These are phyloP conservation scores for Papilio protenor DNA, from an alignment of 2,888 invertebrate species.

Conservation along the genomic window DNA sequence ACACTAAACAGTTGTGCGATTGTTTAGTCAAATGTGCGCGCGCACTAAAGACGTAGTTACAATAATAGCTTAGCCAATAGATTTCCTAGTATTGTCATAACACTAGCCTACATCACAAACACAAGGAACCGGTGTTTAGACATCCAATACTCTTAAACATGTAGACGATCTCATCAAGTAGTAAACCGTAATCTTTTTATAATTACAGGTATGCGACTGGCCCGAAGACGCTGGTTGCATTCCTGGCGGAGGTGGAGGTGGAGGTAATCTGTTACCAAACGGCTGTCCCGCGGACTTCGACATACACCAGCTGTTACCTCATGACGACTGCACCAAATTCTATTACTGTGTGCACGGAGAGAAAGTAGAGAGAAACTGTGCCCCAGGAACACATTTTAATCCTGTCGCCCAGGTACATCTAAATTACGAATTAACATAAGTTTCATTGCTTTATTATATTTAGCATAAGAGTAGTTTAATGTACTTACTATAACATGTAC, in stretches of 20 bases:
- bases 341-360: conserved; percentile 58
- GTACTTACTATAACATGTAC: too few relatives aligned
- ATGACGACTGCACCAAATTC: conserved; percentile 56
- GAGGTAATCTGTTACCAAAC: conserved; percentile 46
- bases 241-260: conserved; percentile 10
- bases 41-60: too few relatives aligned
- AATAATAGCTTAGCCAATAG: neutral
- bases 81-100: too few relatives aligned
- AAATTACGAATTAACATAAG: neutral
- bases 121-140: neutral
- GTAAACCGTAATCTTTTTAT: neutral
- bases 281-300: conserved; percentile 55
- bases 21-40: too few relatives aligned
- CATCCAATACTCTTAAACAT: neutral
- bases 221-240: conserved; percentile 28
- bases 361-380: conserved; percentile 48
- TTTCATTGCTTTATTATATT: neutral
- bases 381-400: conserved; percentile 53
- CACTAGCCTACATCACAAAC: neutral
- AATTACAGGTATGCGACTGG: conserved; percentile 40
- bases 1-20: too few relatives aligned
- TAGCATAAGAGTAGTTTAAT: too few relatives aligned
- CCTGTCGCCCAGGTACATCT: conserved; percentile 36
- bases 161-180: neutral
- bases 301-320: conserved; percentile 53